phyloP scores from a whole-genome alignment of 1,140 invertebrate genomes.

The Trissolcus basalis region DNA sequence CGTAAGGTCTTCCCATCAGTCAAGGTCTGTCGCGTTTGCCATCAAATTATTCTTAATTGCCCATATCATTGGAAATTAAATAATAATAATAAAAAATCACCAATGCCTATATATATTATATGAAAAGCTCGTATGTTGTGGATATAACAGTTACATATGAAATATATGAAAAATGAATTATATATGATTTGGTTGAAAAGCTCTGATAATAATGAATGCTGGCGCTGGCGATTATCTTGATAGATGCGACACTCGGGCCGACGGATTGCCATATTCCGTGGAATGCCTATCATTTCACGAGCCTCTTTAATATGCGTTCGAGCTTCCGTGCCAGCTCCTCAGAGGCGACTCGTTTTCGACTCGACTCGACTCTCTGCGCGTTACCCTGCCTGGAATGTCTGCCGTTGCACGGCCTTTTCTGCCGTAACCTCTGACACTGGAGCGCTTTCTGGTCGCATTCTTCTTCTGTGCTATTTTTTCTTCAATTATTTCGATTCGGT shows the following conservation, averaged over 20 bases:
- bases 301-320: constrained; percentile 72
- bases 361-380: constrained; percentile 50
- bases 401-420: constrained; percentile 47
- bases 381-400: constrained; percentile 57
- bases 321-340: constrained; percentile 62
- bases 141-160: too few relatives aligned
- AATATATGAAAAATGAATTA: too few relatives aligned
- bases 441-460: constrained; percentile 58
- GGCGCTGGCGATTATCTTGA: constrained; percentile 32
- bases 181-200: neutral
- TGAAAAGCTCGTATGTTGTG: too few relatives aligned
- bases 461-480: constrained; percentile 47
- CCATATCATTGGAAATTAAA: constrained; percentile 1
- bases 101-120: too few relatives aligned
- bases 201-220: constrained; percentile 28
- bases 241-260: constrained; percentile 54
- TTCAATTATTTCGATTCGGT: constrained; percentile 35
- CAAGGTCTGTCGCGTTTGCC: neutral
- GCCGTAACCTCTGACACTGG: constrained; percentile 58
- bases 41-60: constrained; percentile 27
- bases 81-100: too few relatives aligned
- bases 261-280: constrained; percentile 69
- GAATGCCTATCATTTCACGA: constrained; percentile 75
- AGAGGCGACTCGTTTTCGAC: constrained; percentile 54
- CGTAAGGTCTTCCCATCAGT: too few relatives aligned